Base-by-base conservation (phyloP, 2,113 vertebrate species). In the Okapia johnstoni region DNA sequence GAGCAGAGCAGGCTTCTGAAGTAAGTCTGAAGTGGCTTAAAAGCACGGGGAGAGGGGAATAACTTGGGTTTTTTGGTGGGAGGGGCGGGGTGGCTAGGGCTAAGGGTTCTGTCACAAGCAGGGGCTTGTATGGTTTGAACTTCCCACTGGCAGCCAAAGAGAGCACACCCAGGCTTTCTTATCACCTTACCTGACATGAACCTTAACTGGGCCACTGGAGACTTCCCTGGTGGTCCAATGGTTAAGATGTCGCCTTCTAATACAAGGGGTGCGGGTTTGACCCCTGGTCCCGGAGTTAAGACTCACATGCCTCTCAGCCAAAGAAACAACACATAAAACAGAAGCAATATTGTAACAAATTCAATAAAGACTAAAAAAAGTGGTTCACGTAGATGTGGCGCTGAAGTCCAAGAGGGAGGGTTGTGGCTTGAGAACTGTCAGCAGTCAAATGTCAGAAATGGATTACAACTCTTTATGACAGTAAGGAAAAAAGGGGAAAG, bases 221-320 rank as follows among this genome's bases (percentile, higher is more conserved):
- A 14, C 70, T 43, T 73, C 11, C n/a, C 19, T 40, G 66, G n/a
- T 23, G 66, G n/a, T 70, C n/a, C 19, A 70, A 3, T 23, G 66
- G 19, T 40, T 40, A 70, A 70, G 66, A 70, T 12, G n/a, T 23
- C 12, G 3, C 70, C 40, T 76, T 43, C 36, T 26, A 43, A 76
- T 26, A 14, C 7, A 43, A 76, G 40, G 36, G 40, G 12, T 76
- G 25, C 0, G 0, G 70, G 6, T 43, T 43, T 43, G 23, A 76
- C 6, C 5, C 23, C 21, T 73, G 21, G 21, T 73, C 40, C 26
- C 11, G 23, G 40, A 76, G 23, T 12, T 76, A 76, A 76, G 40
- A 43, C 40, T 43, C 36, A 76, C 23, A 7, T 43, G 23, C 12
- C 40, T 76, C 23, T 3, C 40, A 76, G 36, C 1, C 23, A 43